Evolutionary conservation across 1,140 invertebrate genomes (phyloP).

Genomic region (Cataglyphis hispanica): DNA sequence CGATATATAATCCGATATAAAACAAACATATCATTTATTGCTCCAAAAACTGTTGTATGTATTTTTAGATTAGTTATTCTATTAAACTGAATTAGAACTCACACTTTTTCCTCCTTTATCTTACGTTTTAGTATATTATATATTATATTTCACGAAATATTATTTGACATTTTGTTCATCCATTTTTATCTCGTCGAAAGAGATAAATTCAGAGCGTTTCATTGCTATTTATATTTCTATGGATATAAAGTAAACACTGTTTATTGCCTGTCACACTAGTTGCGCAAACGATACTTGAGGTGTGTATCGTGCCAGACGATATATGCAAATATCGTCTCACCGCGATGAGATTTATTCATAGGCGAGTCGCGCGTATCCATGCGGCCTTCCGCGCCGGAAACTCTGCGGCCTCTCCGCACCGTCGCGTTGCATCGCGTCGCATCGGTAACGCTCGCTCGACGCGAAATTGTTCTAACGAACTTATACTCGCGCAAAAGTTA

Average conservation of each 20-base stretch:
- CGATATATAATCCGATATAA: background rate
- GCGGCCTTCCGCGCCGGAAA: slow-evolving; percentile 44
- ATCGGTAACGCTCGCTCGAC: slow-evolving; percentile 33
- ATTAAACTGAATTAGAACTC: slow-evolving; percentile 4
- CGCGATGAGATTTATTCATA: slow-evolving; percentile 83
- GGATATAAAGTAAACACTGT: slow-evolving; percentile 1
- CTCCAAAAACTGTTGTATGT: background rate
- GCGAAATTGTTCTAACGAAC: slow-evolving; percentile 74
- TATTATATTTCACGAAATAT: background rate
- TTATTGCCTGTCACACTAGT: background rate
- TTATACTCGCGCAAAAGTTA: slow-evolving; percentile 70
- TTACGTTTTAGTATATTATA: background rate
- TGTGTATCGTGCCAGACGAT: slow-evolving; percentile 69
- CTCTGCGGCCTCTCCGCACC: slow-evolving; percentile 17
- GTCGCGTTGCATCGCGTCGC: slow-evolving; percentile 41
- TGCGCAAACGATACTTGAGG: slow-evolving; percentile 29
- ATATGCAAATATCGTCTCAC: slow-evolving; percentile 82
- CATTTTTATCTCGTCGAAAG: background rate
- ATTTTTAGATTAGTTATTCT: background rate
- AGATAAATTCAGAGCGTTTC: background rate
- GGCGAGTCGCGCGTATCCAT: slow-evolving; percentile 66
- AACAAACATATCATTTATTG: background rate
- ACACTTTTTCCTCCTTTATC: too few relatives aligned
- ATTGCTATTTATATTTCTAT: background rate
- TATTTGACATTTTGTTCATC: too few relatives aligned